Evolutionary conservation across 30 jellyfish, hydroid and myxozoan genomes (phyloP).

Genomic region (Chrysaora quinquecirrha): DNA sequence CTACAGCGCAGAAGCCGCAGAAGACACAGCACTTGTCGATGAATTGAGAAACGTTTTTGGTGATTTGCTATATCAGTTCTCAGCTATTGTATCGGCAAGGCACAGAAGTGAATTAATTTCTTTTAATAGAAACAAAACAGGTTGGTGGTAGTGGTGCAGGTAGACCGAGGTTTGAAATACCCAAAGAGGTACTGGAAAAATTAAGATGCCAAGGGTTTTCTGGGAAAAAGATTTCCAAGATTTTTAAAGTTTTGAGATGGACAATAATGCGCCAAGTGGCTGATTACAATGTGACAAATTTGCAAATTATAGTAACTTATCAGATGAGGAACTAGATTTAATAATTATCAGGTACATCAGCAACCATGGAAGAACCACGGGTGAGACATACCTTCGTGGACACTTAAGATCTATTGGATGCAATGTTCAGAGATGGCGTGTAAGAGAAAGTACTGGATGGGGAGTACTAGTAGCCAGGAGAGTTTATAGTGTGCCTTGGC

Average conservation of each 20-base stretch:
- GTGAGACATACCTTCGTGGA: slow-evolving; percentile 35
- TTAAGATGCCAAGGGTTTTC: slow-evolving; percentile 25
- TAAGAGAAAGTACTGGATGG: slow-evolving; percentile 38
- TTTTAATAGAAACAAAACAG: slow-evolving; percentile 2
- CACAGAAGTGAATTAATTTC: slow-evolving; percentile 10
- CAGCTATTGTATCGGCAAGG: slow-evolving; percentile 13
- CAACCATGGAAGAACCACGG: slow-evolving; percentile 36
- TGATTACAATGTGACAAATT: slow-evolving; percentile 11
- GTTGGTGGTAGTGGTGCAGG: slow-evolving; percentile 27
- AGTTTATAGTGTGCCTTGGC: slow-evolving; percentile 46
- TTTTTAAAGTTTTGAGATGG: slow-evolving; percentile 49
- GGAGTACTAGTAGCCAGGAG: slow-evolving; percentile 36
- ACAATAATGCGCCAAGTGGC: slow-evolving; percentile 42
- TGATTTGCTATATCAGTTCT: slow-evolving; percentile 12
- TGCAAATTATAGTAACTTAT: slow-evolving; percentile 9
- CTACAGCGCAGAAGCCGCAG: slow-evolving; percentile 4
- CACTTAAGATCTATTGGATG: slow-evolving; percentile 33
- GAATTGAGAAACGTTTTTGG: slow-evolving; percentile 20
- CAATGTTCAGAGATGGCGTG: slow-evolving; percentile 29
- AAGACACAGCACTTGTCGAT: slow-evolving; percentile 12
- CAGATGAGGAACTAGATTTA: slow-evolving; percentile 24
- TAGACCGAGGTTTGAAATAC: slow-evolving; percentile 35
- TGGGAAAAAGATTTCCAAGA: slow-evolving; percentile 44
- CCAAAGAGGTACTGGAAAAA: slow-evolving; percentile 43
- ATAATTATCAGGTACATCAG: slow-evolving; percentile 7